Evolutionary conservation across 2,797 vertebrate species (phyloP).

Genomic region (Sebastes trivittatus): DNA sequence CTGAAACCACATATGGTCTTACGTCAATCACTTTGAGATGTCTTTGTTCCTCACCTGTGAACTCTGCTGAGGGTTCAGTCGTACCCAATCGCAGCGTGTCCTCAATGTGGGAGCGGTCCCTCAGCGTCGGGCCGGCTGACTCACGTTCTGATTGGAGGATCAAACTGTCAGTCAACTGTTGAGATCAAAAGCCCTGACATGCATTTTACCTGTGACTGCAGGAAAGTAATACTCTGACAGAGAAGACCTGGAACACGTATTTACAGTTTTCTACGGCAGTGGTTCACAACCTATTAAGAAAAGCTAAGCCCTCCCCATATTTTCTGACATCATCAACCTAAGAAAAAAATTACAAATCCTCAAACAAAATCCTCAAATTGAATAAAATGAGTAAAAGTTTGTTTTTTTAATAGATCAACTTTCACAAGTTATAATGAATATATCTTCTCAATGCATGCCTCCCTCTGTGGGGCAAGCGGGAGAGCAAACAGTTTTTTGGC

Average conservation of each 20-base stretch:
- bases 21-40: not conserved
- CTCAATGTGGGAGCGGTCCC: conserved; percentile 93
- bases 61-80: conserved; percentile 85
- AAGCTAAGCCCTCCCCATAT: too few relatives aligned
- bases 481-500: too few relatives aligned
- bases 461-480: too few relatives aligned
- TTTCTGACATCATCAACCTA: too few relatives aligned
- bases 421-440: too few relatives aligned
- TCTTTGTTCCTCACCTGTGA: conserved; percentile 82
- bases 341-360: too few relatives aligned
- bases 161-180: conserved; percentile 8
- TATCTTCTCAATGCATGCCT: too few relatives aligned
- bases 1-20: not conserved
- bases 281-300: too few relatives aligned
- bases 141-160: conserved; percentile 61
- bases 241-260: not conserved
- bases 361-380: too few relatives aligned
- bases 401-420: too few relatives aligned
- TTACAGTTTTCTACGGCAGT: not conserved
- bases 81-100: conserved; percentile 87
- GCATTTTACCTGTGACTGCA: not conserved
- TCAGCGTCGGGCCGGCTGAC: conserved; percentile 58
- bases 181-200: not conserved
- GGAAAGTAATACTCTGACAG: not conserved
- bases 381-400: too few relatives aligned